These are phyloP conservation scores for Anoplius nigerrimus DNA, from an alignment of 2,888 invertebrate species.

Conservation along the genomic window DNA sequence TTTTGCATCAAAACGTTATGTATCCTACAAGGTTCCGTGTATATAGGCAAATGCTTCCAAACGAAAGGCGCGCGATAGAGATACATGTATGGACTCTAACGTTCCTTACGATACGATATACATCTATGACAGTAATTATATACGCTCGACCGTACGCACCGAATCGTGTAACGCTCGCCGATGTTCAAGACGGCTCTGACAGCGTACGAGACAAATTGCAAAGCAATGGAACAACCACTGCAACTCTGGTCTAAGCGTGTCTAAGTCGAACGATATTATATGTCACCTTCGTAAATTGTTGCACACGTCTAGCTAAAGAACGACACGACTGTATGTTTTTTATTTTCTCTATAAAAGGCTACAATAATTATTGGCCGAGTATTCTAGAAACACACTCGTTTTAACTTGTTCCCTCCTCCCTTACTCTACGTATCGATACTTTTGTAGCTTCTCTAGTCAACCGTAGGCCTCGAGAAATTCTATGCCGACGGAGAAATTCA, in stretches of 20 bases:
- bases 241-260: constrained; percentile 25
- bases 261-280: constrained; percentile 20
- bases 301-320: constrained; percentile 46
- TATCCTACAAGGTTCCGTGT: too few relatives aligned
- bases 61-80: constrained; percentile 25
- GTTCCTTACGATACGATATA: constrained; percentile 26
- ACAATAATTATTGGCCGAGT: constrained; percentile 45
- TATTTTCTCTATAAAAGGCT: constrained; percentile 45
- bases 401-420: constrained; percentile 23
- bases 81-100: constrained; percentile 7
- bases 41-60: constrained; percentile 3
- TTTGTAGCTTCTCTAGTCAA: constrained; percentile 54
- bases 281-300: constrained; percentile 28
- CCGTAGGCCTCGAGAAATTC: constrained; percentile 43
- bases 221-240: constrained; percentile 15
- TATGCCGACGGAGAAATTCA: constrained; percentile 20
- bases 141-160: constrained; percentile 19
- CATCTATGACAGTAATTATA: constrained; percentile 37
- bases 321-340: constrained; percentile 45
- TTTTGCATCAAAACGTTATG: too few relatives aligned
- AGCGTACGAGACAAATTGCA: not conserved
- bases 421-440: constrained; percentile 47
- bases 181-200: constrained; percentile 25
- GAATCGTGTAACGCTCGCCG: too few relatives aligned
- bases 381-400: constrained; percentile 45